Base-by-base conservation (phyloP, 1,140 invertebrate species). In the Zaprionus kolodkinae region DNA sequence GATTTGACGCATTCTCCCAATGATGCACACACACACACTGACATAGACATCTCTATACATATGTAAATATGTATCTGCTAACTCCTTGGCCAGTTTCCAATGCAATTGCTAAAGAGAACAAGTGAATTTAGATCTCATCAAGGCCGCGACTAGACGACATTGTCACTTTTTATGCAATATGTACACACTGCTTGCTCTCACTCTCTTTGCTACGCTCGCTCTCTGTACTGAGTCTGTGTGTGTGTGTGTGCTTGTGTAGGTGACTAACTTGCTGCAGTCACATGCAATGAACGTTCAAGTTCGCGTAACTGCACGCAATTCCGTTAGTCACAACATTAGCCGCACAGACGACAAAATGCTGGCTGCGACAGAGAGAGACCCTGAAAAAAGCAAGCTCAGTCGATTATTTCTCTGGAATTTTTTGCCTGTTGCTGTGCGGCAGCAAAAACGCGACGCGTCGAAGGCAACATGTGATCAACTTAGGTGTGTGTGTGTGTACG, bases 271-370 rank as follows among this genome's bases (percentile, higher is more conserved):
- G 55, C 48, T 72, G 45, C 61, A 85, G 78, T n/a, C 76, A 36
- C 52, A 64, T 67, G 70, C 74, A 67, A 62, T 43, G 11, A n/a
- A 52, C 17, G 25, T 74, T 78, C 81, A 89, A 88, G 84, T 89
- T 84, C 84, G 63, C 69, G 88, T 78, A 55, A 74, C 70, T 78
- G 80, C 84, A 89, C 88, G 84, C 84, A 76, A 69, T 33, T 43
- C 68, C 69, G 64, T 78, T 83, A 79, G 38, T 71, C 38, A 70
- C 35, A 67, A 55, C 45, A 55, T 77, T 71, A 63, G 57, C 27
- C 27, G 27, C 27, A 30, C 6, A 0, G 27, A 4, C 60, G 36
- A 61, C 21, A 1, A 21, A 21, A 21, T 21, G 21, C 21, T 21
- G 21, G 21, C 21, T 21, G 36, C 74, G 77, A 79, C 80, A 80